Evolutionary conservation across 2,888 invertebrate species (phyloP), one percentile per base, ranked within the genome.

Genomic region (Epsilonema sp.): DNA sequence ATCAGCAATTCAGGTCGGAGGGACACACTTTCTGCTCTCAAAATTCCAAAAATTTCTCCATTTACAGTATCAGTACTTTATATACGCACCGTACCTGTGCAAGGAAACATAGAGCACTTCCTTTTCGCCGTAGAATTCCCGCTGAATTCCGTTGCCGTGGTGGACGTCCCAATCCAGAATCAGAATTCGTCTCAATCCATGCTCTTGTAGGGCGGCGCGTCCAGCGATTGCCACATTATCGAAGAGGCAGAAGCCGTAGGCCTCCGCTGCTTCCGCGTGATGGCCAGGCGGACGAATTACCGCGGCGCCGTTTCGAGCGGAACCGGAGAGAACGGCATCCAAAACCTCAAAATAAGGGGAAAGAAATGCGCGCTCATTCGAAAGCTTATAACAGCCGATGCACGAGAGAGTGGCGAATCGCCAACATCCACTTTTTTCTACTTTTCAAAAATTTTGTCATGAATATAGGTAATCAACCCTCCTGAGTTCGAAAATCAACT

Each of bases 161-260:
- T 48, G 50, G n/a, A 50, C 45, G 26, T 50, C 83, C 90, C 90
- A 92, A 68, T 94, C 94, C 31, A 94, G 76, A 58, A 94, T 84
- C 59, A 92, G 76, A 69, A 92, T 81, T 71, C 81, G 80, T 64
- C 81, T 79, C 55, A 86, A 4, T 2, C 19, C 45, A 25, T 37
- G 31, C n/a, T 19, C 19, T 13, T 26, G n/a, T 13, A 16, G n/a
- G 20, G 47, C 49, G 24, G 31, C 21, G 2, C 19, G 36, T 2
- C 90, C 86, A 44, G 92, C 90, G 57, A 94, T 80, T 41, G 89
- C 87, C 50, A 94, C 79, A 46, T 86, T 85, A 74, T 94, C 94
- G 73, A 94, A 94, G 74, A 89, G 92, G 69, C 94, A 94, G 72
- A 94, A 94, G 46, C 92, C 92, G 61, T 53, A 49, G 23, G 53